Base-by-base conservation (phyloP, 2,888 invertebrate genomes). In the Lasioglossum leucozonium region DNA sequence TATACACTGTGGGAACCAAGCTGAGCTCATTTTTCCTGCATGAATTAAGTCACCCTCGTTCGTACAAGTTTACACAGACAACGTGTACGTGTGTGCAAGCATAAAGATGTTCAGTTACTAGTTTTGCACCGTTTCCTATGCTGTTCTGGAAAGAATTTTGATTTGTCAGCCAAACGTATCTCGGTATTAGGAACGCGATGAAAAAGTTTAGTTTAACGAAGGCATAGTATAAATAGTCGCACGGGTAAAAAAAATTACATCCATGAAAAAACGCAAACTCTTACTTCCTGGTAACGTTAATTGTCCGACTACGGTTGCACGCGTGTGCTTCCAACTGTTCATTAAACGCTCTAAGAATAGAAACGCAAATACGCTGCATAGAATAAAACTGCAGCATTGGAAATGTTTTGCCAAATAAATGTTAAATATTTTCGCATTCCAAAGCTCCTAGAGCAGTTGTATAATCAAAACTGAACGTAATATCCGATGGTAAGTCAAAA, bases 1-100 rank as follows among this genome's bases (percentile, higher is more conserved):
- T 89, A 88, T 85, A 91, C 89, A 87, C 89, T 92, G 93, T 94
- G 94, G 93, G 94, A 94, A 94, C 90, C 90, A 82, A 92, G 91
- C 86, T 92, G 92, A 92, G 92, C 93, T 93, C 91, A 92, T 92
- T 93, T 92, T 93, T 91, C 89, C 91, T 91, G 90, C 90, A 92
- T 91, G 91, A 93, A 93, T 93, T 92, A 91, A 91, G 86, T 89
- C 89, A 82, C 90, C 87, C 80, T 85, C 77, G 37, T 86, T 76
- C 82, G 72, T 86, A 82, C 79, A 78, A 62, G 65, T 44, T 74
- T 47, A 69, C 55, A 42, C 72, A 67, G 40, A 67, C 55, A 37
- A 51, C 37, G 77, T n/a, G 30, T 55, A 47, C 30, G 58, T 75
- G 55, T 77, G 69, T 79, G 67, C 37, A 44, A 79, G 13, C 18